phyloP scores from a whole-genome alignment of 2,113 vertebrate genomes.

The Dicaeum eximium region DNA sequence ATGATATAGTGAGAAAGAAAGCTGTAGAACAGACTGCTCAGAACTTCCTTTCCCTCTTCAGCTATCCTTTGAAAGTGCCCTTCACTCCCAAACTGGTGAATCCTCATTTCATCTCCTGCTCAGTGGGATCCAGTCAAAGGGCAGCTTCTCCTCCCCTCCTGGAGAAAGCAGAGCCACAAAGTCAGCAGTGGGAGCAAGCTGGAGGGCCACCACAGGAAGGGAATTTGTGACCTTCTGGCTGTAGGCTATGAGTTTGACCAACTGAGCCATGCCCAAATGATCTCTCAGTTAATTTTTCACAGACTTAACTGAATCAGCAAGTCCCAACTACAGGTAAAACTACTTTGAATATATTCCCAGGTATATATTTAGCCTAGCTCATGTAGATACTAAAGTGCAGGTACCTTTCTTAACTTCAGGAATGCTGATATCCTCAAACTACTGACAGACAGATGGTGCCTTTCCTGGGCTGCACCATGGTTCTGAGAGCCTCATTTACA shows the following conservation, averaged over 20 bases:
- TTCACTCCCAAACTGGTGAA: not conserved
- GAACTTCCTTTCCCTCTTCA: not conserved
- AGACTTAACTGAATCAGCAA: conserved; percentile 1
- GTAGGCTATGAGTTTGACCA: not conserved
- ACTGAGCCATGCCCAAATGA: not conserved
- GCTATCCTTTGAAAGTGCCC: not conserved
- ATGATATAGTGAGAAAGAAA: not conserved
- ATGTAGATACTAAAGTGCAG: not conserved
- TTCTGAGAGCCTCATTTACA: not conserved
- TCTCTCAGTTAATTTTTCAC: conserved; percentile 7
- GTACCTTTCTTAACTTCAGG: not conserved
- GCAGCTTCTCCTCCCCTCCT: not conserved
- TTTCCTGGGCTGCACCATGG: not conserved
- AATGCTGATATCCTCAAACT: not conserved
- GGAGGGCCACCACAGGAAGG: not conserved
- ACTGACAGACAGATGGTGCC: not conserved
- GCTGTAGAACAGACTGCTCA: not conserved
- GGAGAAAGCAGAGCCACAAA: not conserved
- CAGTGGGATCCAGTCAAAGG: not conserved
- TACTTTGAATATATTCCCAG: not conserved
- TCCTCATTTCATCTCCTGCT: not conserved
- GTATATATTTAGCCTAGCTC: not conserved
- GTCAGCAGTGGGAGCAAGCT: not conserved
- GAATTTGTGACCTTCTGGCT: not conserved
- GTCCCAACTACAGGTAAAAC: not conserved